phyloP scores from a whole-genome alignment of 2,797 vertebrate species.

The Typhlichthys subterraneus region DNA sequence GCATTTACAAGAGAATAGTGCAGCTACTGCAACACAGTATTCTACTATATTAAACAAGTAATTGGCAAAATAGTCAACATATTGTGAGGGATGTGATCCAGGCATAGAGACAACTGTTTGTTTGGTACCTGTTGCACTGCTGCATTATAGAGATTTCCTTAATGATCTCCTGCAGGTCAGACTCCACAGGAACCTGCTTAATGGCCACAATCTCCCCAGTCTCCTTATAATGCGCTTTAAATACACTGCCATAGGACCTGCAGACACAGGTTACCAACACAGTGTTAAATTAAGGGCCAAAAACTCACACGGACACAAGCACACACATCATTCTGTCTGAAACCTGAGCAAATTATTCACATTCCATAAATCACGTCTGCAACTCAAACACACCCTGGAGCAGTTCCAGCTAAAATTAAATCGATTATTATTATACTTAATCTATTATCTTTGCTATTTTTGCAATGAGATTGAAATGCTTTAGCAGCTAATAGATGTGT shows the following conservation, averaged over 20 bases:
- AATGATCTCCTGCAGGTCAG: constrained; percentile 95
- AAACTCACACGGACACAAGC: constrained; percentile 6
- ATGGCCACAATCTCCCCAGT: constrained; percentile 95
- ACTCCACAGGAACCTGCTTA: constrained; percentile 96
- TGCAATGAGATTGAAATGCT: too few relatives aligned
- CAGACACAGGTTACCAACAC: not conserved
- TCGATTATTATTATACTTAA: too few relatives aligned
- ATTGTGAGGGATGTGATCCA: not conserved
- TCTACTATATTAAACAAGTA: too few relatives aligned
- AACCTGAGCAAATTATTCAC: not conserved
- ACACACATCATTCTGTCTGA: not conserved
- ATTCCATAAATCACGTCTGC: too few relatives aligned
- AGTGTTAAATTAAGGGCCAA: not conserved
- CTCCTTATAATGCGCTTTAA: constrained; percentile 93
- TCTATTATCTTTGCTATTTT: too few relatives aligned
- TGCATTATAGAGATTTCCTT: constrained; percentile 99
- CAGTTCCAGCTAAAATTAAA: too few relatives aligned
- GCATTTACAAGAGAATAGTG: too few relatives aligned
- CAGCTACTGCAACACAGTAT: too few relatives aligned
- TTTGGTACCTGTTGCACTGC: constrained; percentile 90
- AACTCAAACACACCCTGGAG: too few relatives aligned
- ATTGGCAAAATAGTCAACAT: not conserved
- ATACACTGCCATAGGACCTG: constrained; percentile 95
- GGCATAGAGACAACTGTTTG: not conserved
- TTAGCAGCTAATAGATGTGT: too few relatives aligned